Evolutionary conservation across 2,113 vertebrate species (phyloP).

Genomic region (human): DNA sequence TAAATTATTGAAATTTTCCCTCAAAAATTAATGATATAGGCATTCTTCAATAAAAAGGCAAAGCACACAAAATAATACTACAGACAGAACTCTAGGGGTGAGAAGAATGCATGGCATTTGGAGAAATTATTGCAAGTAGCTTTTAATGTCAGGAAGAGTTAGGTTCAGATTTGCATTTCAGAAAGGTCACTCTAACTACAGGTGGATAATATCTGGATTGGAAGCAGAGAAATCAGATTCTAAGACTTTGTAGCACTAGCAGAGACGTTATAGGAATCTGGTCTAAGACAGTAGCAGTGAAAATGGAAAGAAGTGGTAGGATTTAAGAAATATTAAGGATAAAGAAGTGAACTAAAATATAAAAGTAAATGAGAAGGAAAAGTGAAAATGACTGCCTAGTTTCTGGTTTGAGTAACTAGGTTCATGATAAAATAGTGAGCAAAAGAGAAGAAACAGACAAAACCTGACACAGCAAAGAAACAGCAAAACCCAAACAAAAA

Average conservation of each 20-base stretch:
- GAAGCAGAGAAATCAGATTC: background rate
- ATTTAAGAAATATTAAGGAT: background rate
- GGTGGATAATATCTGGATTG: background rate
- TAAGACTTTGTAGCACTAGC: background rate
- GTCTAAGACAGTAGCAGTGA: background rate
- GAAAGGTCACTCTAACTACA: background rate
- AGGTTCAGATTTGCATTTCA: background rate
- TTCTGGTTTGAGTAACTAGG: background rate
- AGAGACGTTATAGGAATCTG: background rate
- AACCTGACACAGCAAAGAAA: background rate
- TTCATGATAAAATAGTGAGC: background rate
- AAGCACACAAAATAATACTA: background rate
- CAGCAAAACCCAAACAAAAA: background rate
- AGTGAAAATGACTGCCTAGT: background rate
- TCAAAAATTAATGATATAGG: background rate
- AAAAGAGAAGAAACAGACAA: background rate
- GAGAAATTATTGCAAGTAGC: background rate
- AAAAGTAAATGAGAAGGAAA: background rate
- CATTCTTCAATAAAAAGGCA: background rate
- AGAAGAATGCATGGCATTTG: background rate
- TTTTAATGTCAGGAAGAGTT: background rate
- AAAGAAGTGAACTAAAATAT: background rate
- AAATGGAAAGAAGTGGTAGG: background rate
- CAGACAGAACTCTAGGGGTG: background rate
- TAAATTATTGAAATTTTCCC: background rate